Conservation (phyloP, 2,888 invertebrate species). For the Lasioglossum villosulum region DNA sequence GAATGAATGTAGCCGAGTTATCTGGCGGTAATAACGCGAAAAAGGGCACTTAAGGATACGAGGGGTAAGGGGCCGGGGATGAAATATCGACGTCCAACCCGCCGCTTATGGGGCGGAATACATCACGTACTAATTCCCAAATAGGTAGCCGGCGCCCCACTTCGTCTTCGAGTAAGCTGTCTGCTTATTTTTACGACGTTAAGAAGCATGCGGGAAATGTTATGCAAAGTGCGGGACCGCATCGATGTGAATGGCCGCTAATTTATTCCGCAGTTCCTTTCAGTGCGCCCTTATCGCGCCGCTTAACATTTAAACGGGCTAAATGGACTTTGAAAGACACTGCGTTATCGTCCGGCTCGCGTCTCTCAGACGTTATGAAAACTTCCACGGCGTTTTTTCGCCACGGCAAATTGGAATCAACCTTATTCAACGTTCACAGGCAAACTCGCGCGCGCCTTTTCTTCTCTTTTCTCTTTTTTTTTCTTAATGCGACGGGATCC, state of each 20-base stretch:
- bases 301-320: conserved; percentile 48
- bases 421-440: background rate
- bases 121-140: conserved; percentile 75
- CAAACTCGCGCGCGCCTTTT: background rate
- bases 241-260: conserved; percentile 66
- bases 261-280: conserved; percentile 64
- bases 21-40: conserved; percentile 72
- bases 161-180: conserved; percentile 71
- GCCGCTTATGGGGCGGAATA: conserved; percentile 71
- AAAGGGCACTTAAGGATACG: conserved; percentile 66
- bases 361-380: conserved; percentile 30
- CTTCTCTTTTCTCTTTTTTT: background rate
- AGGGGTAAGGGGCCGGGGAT: conserved; percentile 50
- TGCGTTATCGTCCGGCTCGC: conserved; percentile 30
- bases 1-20: conserved; percentile 68
- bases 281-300: conserved; percentile 27
- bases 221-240: conserved; percentile 65
- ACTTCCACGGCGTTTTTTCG: background rate
- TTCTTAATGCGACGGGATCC: background rate
- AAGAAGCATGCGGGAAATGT: conserved; percentile 57
- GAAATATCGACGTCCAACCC: conserved; percentile 69
- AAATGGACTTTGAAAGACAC: conserved; percentile 43
- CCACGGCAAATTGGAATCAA: conserved; percentile 17
- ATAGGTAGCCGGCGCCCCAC: conserved; percentile 63
- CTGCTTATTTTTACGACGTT: conserved; percentile 67